Percentiles rank a stretch among this genome's conserved stretches.
Evolutionary conservation across 2,888 invertebrate genomes (phyloP).

Genomic region (Zhengitettix transpicula): DNA sequence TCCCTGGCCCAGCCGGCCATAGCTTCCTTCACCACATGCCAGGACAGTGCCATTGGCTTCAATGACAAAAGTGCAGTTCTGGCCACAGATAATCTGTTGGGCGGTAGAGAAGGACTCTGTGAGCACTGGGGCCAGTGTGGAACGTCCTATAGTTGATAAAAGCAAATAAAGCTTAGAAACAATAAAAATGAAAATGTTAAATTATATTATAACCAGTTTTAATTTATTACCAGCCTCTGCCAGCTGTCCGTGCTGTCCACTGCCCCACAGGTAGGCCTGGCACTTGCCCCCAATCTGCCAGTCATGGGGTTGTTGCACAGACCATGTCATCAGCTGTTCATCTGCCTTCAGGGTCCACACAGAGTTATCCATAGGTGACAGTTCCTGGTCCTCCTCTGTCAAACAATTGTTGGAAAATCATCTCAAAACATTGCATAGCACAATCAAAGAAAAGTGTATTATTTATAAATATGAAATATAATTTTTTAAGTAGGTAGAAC

Average conservation of each 20-base stretch:
- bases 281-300: slow-evolving; percentile 48
- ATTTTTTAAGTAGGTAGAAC: no score
- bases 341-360: slow-evolving; percentile 40
- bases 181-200: neutral
- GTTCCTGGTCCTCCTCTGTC: slow-evolving; percentile 6
- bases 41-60: slow-evolving; percentile 41
- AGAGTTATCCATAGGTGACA: slow-evolving; percentile 24
- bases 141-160: slow-evolving; percentile 19
- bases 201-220: neutral
- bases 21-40: slow-evolving; percentile 47
- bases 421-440: no score
- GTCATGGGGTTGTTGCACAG: slow-evolving; percentile 39
- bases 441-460: no score
- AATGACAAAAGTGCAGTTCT: slow-evolving; percentile 47
- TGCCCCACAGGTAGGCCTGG: slow-evolving; percentile 42
- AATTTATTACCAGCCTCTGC: slow-evolving; percentile 30
- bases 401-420: neutral
- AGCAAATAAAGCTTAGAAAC: neutral
- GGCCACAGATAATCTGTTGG: slow-evolving; percentile 42
- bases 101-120: slow-evolving; percentile 32
- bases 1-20: slow-evolving; percentile 43
- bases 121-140: slow-evolving; percentile 25
- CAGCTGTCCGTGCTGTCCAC: slow-evolving; percentile 43
- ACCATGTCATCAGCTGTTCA: slow-evolving; percentile 43
- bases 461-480: no score